A percentile compares a stretch with the other conserved stretches of the same genome.
Conservation (phyloP, 2,888 invertebrate species). For the Drosophila subquinaria region DNA sequence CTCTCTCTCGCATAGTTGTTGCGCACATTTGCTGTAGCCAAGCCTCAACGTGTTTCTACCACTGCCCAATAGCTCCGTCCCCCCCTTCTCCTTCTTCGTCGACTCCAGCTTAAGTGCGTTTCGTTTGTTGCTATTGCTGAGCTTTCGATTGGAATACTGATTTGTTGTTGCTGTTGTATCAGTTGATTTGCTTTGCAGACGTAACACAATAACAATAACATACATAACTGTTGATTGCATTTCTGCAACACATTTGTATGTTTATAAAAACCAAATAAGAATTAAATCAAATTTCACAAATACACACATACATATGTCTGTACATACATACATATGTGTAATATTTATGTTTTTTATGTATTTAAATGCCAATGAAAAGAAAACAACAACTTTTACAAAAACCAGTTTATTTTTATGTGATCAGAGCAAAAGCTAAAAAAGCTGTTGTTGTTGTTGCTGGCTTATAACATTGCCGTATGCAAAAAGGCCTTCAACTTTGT, state of each 20-base stretch:
- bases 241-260: slow-evolving; percentile 18
- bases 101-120: neutral
- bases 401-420: slow-evolving; percentile 39
- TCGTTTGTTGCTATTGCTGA: slow-evolving; percentile 22
- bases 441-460: slow-evolving; percentile 28
- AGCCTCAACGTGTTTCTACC: neutral
- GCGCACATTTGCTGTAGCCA: slow-evolving; percentile 6
- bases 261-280: slow-evolving; percentile 20
- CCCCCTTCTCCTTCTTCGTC: neutral
- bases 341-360: slow-evolving; percentile 12
- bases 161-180: slow-evolving; percentile 17
- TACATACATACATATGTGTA: neutral
- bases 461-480: slow-evolving; percentile 62
- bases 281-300: neutral
- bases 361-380: slow-evolving; percentile 49
- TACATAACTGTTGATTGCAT: slow-evolving; percentile 24
- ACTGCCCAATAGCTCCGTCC: no score
- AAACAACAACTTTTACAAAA: slow-evolving; percentile 58
- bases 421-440: slow-evolving; percentile 28
- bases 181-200: slow-evolving; percentile 11
- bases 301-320: neutral
- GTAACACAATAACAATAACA: slow-evolving; percentile 16
- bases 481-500: slow-evolving; percentile 77
- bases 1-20: slow-evolving; percentile 10
- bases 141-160: slow-evolving; percentile 38